Base-by-base conservation (phyloP, 2,797 vertebrate species). In the Danio tinwini region DNA sequence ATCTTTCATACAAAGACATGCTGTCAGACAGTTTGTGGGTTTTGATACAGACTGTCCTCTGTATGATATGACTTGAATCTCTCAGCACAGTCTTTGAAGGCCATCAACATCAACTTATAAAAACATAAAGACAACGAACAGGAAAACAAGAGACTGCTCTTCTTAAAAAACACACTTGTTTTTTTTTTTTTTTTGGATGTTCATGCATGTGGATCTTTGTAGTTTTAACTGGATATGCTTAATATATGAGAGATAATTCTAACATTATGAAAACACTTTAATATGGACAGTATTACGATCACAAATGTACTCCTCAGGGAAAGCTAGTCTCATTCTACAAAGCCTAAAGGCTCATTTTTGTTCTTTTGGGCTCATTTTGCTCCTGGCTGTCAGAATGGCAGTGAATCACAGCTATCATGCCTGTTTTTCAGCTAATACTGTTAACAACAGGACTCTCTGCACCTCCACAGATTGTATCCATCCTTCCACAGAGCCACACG, bases 401-500 rank as follows among this genome's bases (percentile, higher is more conserved):
- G 56, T 62, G 45, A 78, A 70, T 47, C 55, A 78, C 9, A 61
- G 8, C 44, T 62, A n/a, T 78, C 67, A 53, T 17, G 5, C 13
- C 70, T 71, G 50, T 71, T 63, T 61, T 53, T 52, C 13, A 77
- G 39, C 16, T 45, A n/a, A 56, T 45, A 19, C 17, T 47, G 44
- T 45, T 37, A 56, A 81, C 65, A 72, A 70, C 61, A 65, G 16
- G 68, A 55, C 50, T 44, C 39, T 37, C 39, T 79, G 52, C 11
- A 11, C 42, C 70, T 39, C 19, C 42, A 74, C 17, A 65, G 68
- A 80, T 62, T 53, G 9, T 50, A 42, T 76, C 68, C 75, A 55
- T 70, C 65, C 67, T 81, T 76, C 40, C 80, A 81, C 29, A 67
- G 53, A 72, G 53, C 40, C 47, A 61, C 81, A 56, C 76, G 44